Base-by-base conservation (phyloP, 1,140 invertebrate genomes). In the Pseudobourletiella spinata region DNA sequence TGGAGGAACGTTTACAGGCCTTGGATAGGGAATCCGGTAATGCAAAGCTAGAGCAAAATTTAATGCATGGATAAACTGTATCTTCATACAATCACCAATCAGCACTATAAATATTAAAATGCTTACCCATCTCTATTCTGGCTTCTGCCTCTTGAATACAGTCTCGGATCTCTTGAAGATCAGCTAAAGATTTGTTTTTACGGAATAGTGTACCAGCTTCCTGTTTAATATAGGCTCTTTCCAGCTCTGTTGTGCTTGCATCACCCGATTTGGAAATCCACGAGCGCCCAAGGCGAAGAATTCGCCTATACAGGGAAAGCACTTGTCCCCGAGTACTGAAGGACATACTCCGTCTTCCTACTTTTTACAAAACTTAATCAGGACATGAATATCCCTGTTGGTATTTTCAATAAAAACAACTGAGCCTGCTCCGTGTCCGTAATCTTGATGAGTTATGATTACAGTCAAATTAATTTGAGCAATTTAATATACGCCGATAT, bases 21-120 rank as follows among this genome's bases (percentile, higher is more conserved):
- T 24, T 26, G 71, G 71, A 50, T 71, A 72, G 20, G 70, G 71
- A 15, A 64, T 72, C 15, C 42, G 26, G 48, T 71, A 72, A 56
- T 72, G 70, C 3, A 68, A 24, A 22, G 71, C 71, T 72, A 18
- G 2, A 57, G 16, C 50, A 48, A 2, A 28, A 56, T 32, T 29
- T 56, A 28, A 3, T 11, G 26, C 11, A 25, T 1, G 11, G 28
- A 61, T 4, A 4, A 43, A 32, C 16, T 50, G 39, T 18, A 4
- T 52, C n/a, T 25, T 15, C 16, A n/a, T 3, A 8, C 16, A 30
- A 16, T 29, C 18, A 35, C n/a, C 28, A 30, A 18, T 1, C 42
- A 39, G n/a, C 32, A 39, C 32, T 39, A 39, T 39, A 48, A 59
- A 50, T 4, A 26, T 11, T 42, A 3, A 46, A 1, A 18, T 1